Evolutionary conservation across 2,888 invertebrate species (phyloP), one percentile per base, ranked within the genome.

Genomic region (Ichneumon xanthorius): DNA sequence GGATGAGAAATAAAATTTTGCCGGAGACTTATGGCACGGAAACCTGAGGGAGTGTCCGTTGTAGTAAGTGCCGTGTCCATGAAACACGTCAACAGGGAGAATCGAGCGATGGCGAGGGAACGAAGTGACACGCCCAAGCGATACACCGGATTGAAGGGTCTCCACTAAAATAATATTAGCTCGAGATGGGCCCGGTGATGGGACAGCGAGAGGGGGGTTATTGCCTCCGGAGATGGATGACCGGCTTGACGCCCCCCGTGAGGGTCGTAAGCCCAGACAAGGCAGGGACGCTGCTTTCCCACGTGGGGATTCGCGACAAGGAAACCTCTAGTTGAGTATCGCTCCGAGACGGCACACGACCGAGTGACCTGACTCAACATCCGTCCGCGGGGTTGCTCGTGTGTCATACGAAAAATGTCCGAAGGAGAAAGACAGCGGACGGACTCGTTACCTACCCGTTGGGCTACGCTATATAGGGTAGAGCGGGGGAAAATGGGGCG

Each of bases 141-240:
- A 85, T 71, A 85, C 40, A 85, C 73, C 65, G 75, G 81, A 79
- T 83, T 77, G 88, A 86, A 77, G 86, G 82, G 82, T 83, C 80
- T 82, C 67, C 75, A 48, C 88, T 89, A 88, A 88, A 89, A 90
- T 90, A 90, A 91, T 91, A 90, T 90, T 90, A 87, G 88, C 89
- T 87, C 85, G 87, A 88, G 90, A 89, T 88, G 89, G 87, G 77
- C 88, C 76, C 77, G 50, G 68, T 81, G 89, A 89, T 89, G 88
- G 88, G 80, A 73, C 82, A 80, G 77, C 82, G 84, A 84, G 84
- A 83, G 78, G 40, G 70, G 65, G 84, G 84, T 83, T 86, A 86
- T 86, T 83, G 83, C 78, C 68, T 86, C 80, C 77, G 77, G 83
- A 86, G 82, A 86, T 83, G 86, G 86, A 86, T 86, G 86, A 73